Base-by-base conservation (phyloP, 1,140 invertebrate genomes). In the Hycleus cichorii region DNA sequence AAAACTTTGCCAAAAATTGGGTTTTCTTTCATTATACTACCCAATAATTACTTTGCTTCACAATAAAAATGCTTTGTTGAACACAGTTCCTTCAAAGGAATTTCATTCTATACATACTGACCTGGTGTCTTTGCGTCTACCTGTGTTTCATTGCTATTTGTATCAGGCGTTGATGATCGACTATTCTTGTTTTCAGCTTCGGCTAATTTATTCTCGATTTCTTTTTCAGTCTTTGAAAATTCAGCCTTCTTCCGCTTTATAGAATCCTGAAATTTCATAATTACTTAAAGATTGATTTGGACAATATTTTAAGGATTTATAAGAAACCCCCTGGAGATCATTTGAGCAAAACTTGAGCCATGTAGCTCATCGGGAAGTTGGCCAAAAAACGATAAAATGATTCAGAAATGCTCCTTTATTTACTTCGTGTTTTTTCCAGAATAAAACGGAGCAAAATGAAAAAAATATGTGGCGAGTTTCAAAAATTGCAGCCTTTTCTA, bases 61-160 rank as follows among this genome's bases (percentile, higher is more conserved):
- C 18, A 32, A 32, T 42, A 11, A 11, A 42, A 18, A 18, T 18
- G 18, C 18, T 50, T 18, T 50, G 4, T 39, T 50, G 27, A 39
- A 8, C 10, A 10, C 40, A n/a, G 32, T 5, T 25, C 25, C 48
- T 49, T 38, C 25, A 54, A 54, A 54, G 10, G 48, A 10, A 9
- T 8, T 39, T 10, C 10, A n/a, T 18, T 40, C 3, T 40, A 40
- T 40, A 54, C 62, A 65, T 70, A 71, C 69, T 69, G 69, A 69
- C 69, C 66, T 69, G 64, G 64, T 44, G n/a, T 27, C 57, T 62
- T 62, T 50, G 67, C 66, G 65, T 68, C 69, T 69, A 69, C 66
- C 69, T 69, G 67, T 66, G 67, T 65, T 46, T 70, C 64, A 51
- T 63, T 64, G 54, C 65, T 62, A 47, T 59, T 62, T 12, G 65